Evolutionary conservation across 1,140 invertebrate species (phyloP), one percentile per base, ranked within the genome.

Genomic region (Caenorhabditis latens): DNA sequence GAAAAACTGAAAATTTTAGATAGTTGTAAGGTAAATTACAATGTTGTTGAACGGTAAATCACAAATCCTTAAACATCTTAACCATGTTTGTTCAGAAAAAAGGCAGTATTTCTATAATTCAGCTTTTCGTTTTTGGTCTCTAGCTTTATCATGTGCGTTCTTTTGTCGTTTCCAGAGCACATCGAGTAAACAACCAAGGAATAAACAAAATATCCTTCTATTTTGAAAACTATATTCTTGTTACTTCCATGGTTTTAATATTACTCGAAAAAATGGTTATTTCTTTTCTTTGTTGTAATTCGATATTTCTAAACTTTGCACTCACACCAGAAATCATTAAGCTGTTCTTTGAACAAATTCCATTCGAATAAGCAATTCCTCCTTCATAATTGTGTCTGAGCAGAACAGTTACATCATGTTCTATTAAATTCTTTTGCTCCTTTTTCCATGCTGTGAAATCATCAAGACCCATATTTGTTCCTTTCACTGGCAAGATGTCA

Each of bases 1-100:
- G n/a, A 85, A 85, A 58, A 88, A 88, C 87, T 88, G 84, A 88
- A 88, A 67, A 48, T 48, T 65, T 42, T 53, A n/a, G n/a, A n/a
- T n/a, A n/a, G n/a, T n/a, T n/a, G n/a, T n/a, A n/a, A n/a, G n/a
- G n/a, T n/a, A n/a, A n/a, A n/a, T n/a, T n/a, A n/a, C n/a, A n/a
- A n/a, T n/a, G n/a, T n/a, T n/a, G n/a, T n/a, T n/a, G n/a, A n/a
- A n/a, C n/a, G n/a, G n/a, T n/a, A n/a, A n/a, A n/a, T n/a, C n/a
- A n/a, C n/a, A n/a, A n/a, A n/a, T n/a, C n/a, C n/a, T n/a, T n/a
- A n/a, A n/a, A n/a, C n/a, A n/a, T n/a, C n/a, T n/a, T n/a, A n/a
- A n/a, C n/a, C n/a, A n/a, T n/a, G n/a, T n/a, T n/a, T n/a, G n/a
- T n/a, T n/a, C n/a, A n/a, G n/a, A n/a, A n/a, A n/a, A n/a, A n/a